These are phyloP conservation scores for Bradypus variegatus DNA, from an alignment of 2,797 vertebrate species.

Conservation along the genomic window DNA sequence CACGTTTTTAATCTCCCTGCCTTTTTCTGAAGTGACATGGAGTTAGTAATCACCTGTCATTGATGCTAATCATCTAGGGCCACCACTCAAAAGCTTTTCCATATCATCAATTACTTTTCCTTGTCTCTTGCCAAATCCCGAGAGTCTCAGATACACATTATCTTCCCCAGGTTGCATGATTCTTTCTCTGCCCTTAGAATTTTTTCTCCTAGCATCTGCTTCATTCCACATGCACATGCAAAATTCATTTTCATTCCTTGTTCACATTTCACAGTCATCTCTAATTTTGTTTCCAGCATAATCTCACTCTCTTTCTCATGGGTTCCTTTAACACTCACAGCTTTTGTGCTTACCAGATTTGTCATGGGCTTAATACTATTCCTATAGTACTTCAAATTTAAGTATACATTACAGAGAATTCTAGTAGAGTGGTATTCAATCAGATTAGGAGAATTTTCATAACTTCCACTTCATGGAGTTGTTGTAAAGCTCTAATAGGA, in stretches of 20 bases:
- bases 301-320: not conserved
- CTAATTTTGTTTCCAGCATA: not conserved
- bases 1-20: not conserved
- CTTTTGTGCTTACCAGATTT: not conserved
- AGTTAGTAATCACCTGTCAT: not conserved
- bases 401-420: not conserved
- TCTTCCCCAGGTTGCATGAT: rapidly evolving
- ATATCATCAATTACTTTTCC: not conserved
- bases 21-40: not conserved
- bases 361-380: not conserved
- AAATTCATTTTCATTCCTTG: not conserved
- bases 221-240: not conserved
- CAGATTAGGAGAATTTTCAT: not conserved
- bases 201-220: not conserved
- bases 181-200: not conserved
- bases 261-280: not conserved
- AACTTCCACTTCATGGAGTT: not conserved
- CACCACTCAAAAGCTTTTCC: not conserved
- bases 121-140: not conserved
- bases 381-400: not conserved
- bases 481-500: not conserved
- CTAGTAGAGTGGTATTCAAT: not conserved
- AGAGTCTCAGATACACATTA: not conserved
- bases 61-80: not conserved
- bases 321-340: not conserved